These are phyloP conservation scores for Cyrtodaria siliqua DNA, from an alignment of 2,888 invertebrate genomes.

Conservation along the genomic window DNA sequence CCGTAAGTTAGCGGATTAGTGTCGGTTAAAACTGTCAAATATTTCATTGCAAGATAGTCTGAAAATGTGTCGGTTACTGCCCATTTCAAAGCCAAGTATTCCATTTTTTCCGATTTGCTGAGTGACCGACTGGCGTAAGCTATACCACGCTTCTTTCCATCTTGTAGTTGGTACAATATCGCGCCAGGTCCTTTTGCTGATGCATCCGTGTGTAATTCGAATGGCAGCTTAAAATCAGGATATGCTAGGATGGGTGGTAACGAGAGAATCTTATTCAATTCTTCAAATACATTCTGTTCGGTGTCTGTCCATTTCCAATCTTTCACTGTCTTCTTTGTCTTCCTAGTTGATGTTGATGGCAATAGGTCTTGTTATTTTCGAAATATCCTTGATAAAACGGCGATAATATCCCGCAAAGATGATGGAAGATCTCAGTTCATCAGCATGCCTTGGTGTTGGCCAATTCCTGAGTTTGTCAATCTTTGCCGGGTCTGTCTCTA, in stretches of 20 bases:
- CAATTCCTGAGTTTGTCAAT: slow-evolving; percentile 48
- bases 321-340: neutral
- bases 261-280: too few species aligned
- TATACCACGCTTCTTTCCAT: slow-evolving; percentile 24
- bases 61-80: slow-evolving; percentile 57
- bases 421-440: slow-evolving; percentile 47
- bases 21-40: slow-evolving; percentile 55
- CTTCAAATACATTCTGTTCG: slow-evolving; percentile 17
- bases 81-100: slow-evolving; percentile 61
- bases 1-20: slow-evolving; percentile 61
- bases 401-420: slow-evolving; percentile 58
- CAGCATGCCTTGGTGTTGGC: slow-evolving; percentile 41
- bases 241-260: slow-evolving; percentile 27
- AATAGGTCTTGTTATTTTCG: slow-evolving; percentile 32
- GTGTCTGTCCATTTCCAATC: slow-evolving; percentile 29
- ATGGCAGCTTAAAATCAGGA: slow-evolving; percentile 46
- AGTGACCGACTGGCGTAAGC: slow-evolving; percentile 50
- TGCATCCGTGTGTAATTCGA: slow-evolving; percentile 58
- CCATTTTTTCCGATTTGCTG: slow-evolving; percentile 50
- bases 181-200: slow-evolving; percentile 40
- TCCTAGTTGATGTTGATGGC: slow-evolving; percentile 19
- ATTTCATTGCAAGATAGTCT: slow-evolving; percentile 49
- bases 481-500: slow-evolving; percentile 59
- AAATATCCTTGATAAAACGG: slow-evolving; percentile 45
- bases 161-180: slow-evolving; percentile 50